Evolutionary conservation across 2,797 vertebrate species (phyloP).

Genomic region (Hyperoplus lanceolatus): DNA sequence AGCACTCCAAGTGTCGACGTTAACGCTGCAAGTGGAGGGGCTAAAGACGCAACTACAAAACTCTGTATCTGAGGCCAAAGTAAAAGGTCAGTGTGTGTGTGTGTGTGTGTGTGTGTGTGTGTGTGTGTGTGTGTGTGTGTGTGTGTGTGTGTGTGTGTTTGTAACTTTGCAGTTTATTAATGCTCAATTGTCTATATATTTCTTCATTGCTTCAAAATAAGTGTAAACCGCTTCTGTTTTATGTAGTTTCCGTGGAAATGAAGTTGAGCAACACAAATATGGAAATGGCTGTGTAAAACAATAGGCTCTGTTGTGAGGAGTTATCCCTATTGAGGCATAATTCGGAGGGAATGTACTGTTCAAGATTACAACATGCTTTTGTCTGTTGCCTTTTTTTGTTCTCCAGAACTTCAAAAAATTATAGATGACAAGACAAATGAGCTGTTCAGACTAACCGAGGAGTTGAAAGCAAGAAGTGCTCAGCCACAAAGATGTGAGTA

Average conservation of each 20-base stretch:
- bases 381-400: background rate
- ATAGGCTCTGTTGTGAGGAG: background rate
- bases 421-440: slow-evolving; percentile 44
- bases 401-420: slow-evolving; percentile 52
- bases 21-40: slow-evolving; percentile 44
- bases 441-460: slow-evolving; percentile 29
- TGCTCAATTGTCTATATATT: background rate
- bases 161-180: background rate
- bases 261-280: background rate
- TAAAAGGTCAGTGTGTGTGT: slow-evolving; percentile 41
- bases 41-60: slow-evolving; percentile 42
- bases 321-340: background rate
- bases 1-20: slow-evolving; percentile 66
- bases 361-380: background rate
- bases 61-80: slow-evolving; percentile 39
- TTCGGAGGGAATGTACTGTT: no score
- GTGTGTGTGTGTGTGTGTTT: background rate
- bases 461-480: slow-evolving; percentile 46
- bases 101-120: background rate
- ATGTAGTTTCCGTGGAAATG: background rate
- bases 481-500: slow-evolving; percentile 57
- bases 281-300: background rate
- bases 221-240: background rate
- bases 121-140: slow-evolving; percentile 21
- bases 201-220: background rate